Conservation (phyloP, 2,113 vertebrate species). For the Chaetops frenatus region DNA sequence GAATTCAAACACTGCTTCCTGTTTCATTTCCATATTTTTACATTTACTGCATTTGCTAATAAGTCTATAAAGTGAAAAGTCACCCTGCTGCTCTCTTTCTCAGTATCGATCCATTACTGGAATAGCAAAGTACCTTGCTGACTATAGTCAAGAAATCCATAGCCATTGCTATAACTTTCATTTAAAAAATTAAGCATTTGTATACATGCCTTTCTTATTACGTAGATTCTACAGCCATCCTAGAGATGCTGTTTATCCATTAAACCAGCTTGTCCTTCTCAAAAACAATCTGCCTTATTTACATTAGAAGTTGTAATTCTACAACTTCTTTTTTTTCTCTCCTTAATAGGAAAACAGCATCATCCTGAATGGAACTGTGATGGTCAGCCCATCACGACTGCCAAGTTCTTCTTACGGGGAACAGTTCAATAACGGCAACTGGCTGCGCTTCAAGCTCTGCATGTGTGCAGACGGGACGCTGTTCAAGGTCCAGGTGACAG, state of each 20-base stretch:
- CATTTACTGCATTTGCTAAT: background rate
- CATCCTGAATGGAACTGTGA: conserved; percentile 90
- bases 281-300: background rate
- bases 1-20: background rate
- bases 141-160: background rate
- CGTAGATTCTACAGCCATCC: background rate
- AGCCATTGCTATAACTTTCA: background rate
- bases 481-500: conserved; percentile 89
- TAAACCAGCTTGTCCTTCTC: background rate
- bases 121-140: background rate
- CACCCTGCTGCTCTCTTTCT: background rate
- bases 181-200: background rate
- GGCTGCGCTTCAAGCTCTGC: conserved; percentile 94
- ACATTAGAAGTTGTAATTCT: background rate
- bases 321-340: background rate
- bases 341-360: conserved; percentile 87
- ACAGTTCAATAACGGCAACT: conserved; percentile 71
- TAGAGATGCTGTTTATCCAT: background rate
- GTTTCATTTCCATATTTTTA: background rate
- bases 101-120: accelerated
- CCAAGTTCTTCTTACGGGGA: conserved; percentile 78
- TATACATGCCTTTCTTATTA: background rate
- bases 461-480: conserved; percentile 93
- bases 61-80: background rate
- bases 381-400: conserved; percentile 85